A percentile compares a stretch with the other conserved stretches of the same genome.
Evolutionary conservation across 2,888 invertebrate species (phyloP).

Genomic region (Nomada flava): DNA sequence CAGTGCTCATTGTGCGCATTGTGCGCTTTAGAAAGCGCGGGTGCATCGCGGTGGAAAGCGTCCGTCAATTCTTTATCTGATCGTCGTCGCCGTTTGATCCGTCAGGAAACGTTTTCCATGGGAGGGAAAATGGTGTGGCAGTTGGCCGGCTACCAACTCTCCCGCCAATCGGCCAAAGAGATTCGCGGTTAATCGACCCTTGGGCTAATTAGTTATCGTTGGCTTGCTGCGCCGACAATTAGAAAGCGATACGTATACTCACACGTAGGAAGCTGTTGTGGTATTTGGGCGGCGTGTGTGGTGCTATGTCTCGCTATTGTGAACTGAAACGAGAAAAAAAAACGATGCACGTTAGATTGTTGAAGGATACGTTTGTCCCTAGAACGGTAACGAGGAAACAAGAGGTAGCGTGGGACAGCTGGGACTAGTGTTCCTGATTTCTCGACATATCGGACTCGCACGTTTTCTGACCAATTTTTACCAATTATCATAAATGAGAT

Average conservation of each 20-base stretch:
- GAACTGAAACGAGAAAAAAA: slow-evolving; percentile 75
- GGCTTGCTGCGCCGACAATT: slow-evolving; percentile 44
- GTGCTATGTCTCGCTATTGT: slow-evolving; percentile 79
- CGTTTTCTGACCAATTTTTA: background rate
- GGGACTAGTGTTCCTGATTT: background rate
- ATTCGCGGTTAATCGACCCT: slow-evolving; percentile 54
- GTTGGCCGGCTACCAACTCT: background rate
- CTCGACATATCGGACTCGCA: background rate
- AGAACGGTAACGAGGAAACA: background rate
- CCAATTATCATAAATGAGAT: no score
- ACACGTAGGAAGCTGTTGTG: slow-evolving; percentile 80
- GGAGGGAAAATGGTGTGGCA: slow-evolving; percentile 26
- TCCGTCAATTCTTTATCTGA: slow-evolving; percentile 52
- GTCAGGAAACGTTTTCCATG: slow-evolving; percentile 48
- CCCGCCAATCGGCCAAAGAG: slow-evolving; percentile 1
- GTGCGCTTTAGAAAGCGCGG: slow-evolving; percentile 66
- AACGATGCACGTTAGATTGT: slow-evolving; percentile 44
- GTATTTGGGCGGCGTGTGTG: slow-evolving; percentile 81
- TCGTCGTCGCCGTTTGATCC: slow-evolving; percentile 21
- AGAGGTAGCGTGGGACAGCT: slow-evolving; percentile 17
- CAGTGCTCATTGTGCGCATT: slow-evolving; percentile 5
- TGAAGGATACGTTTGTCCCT: slow-evolving; percentile 4
- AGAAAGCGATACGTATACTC: slow-evolving; percentile 75
- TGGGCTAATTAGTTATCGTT: slow-evolving; percentile 58
- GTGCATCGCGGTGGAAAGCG: slow-evolving; percentile 57